These are phyloP conservation scores for Dryadula phaetusa DNA, from an alignment of 2,888 invertebrate genomes.

Conservation along the genomic window DNA sequence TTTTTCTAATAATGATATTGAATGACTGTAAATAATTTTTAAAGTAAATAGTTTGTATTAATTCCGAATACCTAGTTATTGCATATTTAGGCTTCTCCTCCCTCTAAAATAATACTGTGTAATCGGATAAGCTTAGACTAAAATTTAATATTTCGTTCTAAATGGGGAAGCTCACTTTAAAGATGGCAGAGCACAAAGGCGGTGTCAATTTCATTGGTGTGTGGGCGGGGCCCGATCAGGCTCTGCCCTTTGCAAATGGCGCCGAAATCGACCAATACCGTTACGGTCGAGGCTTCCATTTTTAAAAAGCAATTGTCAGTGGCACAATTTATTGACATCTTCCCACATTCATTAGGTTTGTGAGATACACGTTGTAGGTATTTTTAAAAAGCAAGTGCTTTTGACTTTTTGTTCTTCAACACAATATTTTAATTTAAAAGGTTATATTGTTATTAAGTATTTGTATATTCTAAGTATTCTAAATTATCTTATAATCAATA, in stretches of 20 bases:
- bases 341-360: neutral
- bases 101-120: constrained; percentile 46
- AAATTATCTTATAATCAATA: no score
- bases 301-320: constrained; percentile 35
- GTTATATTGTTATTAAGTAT: neutral
- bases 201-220: constrained; percentile 59
- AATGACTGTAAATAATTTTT: no score
- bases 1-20: no score
- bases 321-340: constrained; percentile 32
- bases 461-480: no score
- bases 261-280: constrained; percentile 75
- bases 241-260: constrained; percentile 81
- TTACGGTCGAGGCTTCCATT: constrained; percentile 57
- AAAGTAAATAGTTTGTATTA: neutral
- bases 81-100: neutral
- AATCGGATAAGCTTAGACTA: constrained; percentile 53
- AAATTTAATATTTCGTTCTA: constrained; percentile 58
- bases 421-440: neutral
- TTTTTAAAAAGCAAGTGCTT: neutral
- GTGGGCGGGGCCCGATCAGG: constrained; percentile 67
- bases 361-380: neutral
- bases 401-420: neutral
- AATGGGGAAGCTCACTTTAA: constrained; percentile 57
- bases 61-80: neutral
- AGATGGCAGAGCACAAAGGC: constrained; percentile 69